These are phyloP conservation scores for Aythya fuligula DNA, from an alignment of 2,797 vertebrate genomes.

Conservation along the genomic window DNA sequence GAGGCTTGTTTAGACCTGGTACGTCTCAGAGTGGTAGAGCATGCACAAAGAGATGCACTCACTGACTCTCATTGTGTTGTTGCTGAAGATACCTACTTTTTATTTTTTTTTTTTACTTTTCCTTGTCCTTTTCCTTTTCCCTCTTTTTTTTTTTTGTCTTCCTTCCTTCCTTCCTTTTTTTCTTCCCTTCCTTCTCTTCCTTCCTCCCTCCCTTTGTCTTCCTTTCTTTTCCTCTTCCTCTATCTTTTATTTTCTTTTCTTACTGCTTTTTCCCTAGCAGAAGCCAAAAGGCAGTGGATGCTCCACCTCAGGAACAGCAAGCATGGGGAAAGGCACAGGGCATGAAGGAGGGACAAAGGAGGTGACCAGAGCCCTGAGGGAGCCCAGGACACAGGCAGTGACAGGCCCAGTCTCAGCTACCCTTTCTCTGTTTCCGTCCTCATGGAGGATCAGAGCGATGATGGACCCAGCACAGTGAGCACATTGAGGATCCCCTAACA, in stretches of 20 bases:
- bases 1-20: neutral
- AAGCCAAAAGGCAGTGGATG: neutral
- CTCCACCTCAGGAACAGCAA: neutral
- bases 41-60: neutral
- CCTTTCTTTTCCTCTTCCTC: neutral
- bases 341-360: fast-evolving
- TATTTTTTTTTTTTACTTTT: neutral
- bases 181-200: no score
- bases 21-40: neutral
- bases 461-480: no score
- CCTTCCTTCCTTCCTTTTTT: neutral
- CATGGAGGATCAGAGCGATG: neutral
- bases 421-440: neutral
- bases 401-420: neutral
- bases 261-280: neutral
- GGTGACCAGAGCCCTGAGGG: neutral
- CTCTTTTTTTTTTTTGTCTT: neutral
- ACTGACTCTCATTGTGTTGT: neutral
- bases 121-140: neutral
- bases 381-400: fast-evolving
- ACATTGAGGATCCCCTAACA: neutral
- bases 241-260: neutral
- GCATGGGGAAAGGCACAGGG: neutral
- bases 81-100: neutral
- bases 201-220: no score